phyloP scores from a whole-genome alignment of 2,113 vertebrate genomes.

The Ivindomyrus marchei region DNA sequence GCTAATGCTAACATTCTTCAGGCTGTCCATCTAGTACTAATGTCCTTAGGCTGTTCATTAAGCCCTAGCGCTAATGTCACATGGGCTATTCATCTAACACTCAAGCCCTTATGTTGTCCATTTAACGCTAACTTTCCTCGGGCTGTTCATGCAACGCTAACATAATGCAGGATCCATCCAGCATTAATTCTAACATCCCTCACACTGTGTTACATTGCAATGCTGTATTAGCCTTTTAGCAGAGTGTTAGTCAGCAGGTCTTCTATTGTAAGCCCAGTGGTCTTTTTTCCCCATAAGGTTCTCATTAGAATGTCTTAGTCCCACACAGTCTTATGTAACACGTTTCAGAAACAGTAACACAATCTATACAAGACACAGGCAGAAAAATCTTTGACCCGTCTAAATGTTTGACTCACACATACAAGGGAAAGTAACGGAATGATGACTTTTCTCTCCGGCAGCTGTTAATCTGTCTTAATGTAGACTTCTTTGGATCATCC shows the following conservation, averaged over 20 bases:
- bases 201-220: neutral
- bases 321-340: constrained; percentile 14
- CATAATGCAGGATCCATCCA: neutral
- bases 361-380: neutral
- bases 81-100: neutral
- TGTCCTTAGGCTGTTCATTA: neutral
- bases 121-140: neutral
- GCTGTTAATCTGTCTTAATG: neutral
- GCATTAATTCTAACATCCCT: neutral
- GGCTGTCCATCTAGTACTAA: neutral
- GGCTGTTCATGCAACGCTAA: neutral
- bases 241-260: neutral
- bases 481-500: neutral
- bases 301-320: neutral
- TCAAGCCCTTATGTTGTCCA: neutral
- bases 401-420: neutral
- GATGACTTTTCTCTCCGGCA: neutral
- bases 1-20: neutral
- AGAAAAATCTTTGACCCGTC: neutral
- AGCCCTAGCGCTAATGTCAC: neutral
- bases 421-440: neutral
- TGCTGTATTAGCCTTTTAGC: neutral
- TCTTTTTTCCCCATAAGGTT: neutral
- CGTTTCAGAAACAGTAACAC: neutral
- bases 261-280: neutral